These are phyloP conservation scores for Sebastes vulpes DNA, from an alignment of 2,797 vertebrate genomes.

Conservation along the genomic window DNA sequence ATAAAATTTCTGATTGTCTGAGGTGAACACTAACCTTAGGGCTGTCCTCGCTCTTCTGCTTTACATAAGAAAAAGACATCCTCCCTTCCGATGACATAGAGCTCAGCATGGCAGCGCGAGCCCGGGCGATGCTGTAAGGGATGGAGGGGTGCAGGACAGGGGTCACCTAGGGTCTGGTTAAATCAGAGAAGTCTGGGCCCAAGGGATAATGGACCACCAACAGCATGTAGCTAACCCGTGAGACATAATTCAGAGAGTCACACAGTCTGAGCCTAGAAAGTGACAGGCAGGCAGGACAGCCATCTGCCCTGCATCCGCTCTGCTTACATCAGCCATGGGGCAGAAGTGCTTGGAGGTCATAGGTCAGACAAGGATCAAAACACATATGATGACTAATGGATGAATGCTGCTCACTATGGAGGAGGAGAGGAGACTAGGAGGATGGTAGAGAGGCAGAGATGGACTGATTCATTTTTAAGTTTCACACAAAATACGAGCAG, in stretches of 20 bases:
- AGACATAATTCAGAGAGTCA: slow-evolving; percentile 37
- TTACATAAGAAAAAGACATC: slow-evolving; percentile 93
- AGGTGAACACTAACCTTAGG: slow-evolving; percentile 90
- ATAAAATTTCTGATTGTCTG: neutral
- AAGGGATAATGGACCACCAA: neutral
- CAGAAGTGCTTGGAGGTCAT: slow-evolving; percentile 6
- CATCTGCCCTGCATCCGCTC: slow-evolving; percentile 31
- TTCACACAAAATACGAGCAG: neutral
- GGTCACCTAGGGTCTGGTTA: slow-evolving; percentile 5
- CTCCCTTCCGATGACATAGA: slow-evolving; percentile 92
- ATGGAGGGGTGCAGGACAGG: neutral
- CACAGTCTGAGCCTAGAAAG: slow-evolving; percentile 23
- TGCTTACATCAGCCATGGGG: slow-evolving; percentile 29
- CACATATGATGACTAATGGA: slow-evolving; percentile 27
- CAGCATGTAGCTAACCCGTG: neutral
- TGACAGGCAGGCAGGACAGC: slow-evolving; percentile 13
- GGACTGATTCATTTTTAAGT: neutral
- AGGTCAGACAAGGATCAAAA: slow-evolving; percentile 27
- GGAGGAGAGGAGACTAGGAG: neutral
- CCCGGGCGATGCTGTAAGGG: slow-evolving; percentile 87
- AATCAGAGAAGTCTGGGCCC: neutral
- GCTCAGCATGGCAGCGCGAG: slow-evolving; percentile 89
- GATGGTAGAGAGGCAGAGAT: neutral
- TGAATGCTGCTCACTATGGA: neutral
- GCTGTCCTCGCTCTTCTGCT: slow-evolving; percentile 95